Percentiles rank a stretch among this genome's conserved stretches.
These are phyloP conservation scores for Enteromius trimaculatus DNA, from an alignment of 2,797 vertebrate genomes.

Conservation along the genomic window DNA sequence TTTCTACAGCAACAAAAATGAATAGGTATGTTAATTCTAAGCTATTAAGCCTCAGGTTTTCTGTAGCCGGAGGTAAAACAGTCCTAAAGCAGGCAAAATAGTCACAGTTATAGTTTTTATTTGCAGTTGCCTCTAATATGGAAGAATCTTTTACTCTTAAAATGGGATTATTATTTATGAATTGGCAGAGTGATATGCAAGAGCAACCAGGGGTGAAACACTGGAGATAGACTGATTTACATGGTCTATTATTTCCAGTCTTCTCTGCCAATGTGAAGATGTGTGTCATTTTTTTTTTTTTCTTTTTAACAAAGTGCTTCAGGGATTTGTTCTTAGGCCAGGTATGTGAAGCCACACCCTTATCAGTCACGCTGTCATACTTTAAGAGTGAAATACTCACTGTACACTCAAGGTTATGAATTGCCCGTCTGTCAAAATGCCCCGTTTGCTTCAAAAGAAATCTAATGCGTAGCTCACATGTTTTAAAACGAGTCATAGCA, in stretches of 20 bases:
- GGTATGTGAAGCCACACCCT: constrained; percentile 43
- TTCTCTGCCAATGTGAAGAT: constrained; percentile 30
- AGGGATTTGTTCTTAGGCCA: constrained; percentile 15
- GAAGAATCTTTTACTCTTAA: neutral
- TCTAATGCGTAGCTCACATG: constrained; percentile 10
- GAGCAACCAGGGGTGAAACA: constrained; percentile 9
- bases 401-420: constrained; percentile 7
- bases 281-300: neutral
- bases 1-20: constrained; percentile 3
- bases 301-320: neutral
- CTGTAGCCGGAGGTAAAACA: neutral
- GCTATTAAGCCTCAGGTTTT: neutral
- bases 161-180: constrained; percentile 20
- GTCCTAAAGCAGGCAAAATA: constrained; percentile 1
- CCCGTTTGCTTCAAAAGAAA: neutral
- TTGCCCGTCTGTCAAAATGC: constrained; percentile 17
- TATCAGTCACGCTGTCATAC: neutral
- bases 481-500: constrained; percentile 29
- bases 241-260: constrained; percentile 3
- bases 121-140: neutral
- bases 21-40: neutral
- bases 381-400: constrained; percentile 22
- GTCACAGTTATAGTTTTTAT: constrained; percentile 1
- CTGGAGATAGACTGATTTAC: constrained; percentile 24
- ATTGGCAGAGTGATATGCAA: constrained; percentile 12